phyloP scores from a whole-genome alignment of 64 coral and sea anemone genomes.

The Actinia tenebrosa region DNA sequence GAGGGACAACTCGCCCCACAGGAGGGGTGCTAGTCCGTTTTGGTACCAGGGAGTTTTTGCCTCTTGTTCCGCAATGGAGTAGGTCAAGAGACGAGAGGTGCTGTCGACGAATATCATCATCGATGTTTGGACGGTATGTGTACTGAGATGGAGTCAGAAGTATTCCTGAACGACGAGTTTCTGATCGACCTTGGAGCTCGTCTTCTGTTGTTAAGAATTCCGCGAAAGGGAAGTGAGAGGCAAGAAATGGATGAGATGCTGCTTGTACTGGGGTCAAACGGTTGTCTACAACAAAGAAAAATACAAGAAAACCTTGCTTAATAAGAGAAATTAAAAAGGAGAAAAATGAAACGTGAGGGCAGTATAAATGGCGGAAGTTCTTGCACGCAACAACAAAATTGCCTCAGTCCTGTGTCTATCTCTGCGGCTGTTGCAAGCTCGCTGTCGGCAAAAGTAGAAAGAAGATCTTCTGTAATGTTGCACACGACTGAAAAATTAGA shows the following conservation, averaged over 20 bases:
- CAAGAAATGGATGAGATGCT: constrained; percentile 73
- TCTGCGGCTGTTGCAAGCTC: too few species aligned
- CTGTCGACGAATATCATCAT: constrained; percentile 48
- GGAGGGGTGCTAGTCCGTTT: constrained; percentile 3
- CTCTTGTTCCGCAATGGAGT: constrained; percentile 42
- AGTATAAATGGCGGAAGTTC: too few species aligned
- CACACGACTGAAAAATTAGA: too few species aligned
- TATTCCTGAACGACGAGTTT: constrained; percentile 18
- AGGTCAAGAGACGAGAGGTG: constrained; percentile 60
- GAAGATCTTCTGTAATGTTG: too few species aligned
- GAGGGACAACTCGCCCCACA: constrained; percentile 13
- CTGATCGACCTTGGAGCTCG: not conserved
- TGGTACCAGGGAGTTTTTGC: not conserved
- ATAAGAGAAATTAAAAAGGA: not conserved
- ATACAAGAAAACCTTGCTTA: not conserved
- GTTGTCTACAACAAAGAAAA: constrained; percentile 28
- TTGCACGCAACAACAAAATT: not conserved
- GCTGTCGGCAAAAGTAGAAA: too few species aligned
- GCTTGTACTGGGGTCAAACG: constrained; percentile 65
- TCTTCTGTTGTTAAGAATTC: constrained; percentile 31
- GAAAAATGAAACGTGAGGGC: not conserved
- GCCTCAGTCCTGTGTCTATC: too few species aligned
- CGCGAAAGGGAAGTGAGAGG: constrained; percentile 43
- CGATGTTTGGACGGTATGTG: constrained; percentile 37
- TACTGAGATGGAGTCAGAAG: constrained; percentile 48